A percentile compares a stretch with the other conserved stretches of the same genome.
Conservation (phyloP, 2,888 invertebrate species). For the Xestia rhomboidea region DNA sequence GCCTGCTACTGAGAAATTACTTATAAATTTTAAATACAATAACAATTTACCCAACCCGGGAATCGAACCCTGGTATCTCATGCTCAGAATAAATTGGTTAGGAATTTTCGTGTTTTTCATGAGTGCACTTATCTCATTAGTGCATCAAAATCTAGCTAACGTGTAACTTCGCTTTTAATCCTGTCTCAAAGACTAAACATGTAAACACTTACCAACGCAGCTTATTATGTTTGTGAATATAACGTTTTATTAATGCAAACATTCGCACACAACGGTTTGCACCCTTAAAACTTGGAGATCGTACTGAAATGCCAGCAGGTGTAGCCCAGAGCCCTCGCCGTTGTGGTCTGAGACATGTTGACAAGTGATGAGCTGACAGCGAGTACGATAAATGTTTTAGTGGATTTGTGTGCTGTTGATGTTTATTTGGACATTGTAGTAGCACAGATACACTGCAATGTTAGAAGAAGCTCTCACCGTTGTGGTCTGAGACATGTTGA, state of each 20-base stretch:
- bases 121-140: neutral
- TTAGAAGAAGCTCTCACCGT: constrained; percentile 48
- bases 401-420: neutral
- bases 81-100: neutral
- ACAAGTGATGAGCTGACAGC: constrained; percentile 58
- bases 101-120: neutral
- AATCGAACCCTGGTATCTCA: too few species aligned
- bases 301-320: constrained; percentile 73
- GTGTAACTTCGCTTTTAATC: neutral
- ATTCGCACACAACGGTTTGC: constrained; percentile 33
- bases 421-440: neutral
- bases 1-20: too few species aligned
- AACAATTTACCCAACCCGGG: too few species aligned
- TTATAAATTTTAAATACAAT: too few species aligned
- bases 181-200: neutral
- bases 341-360: constrained; percentile 64
- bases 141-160: neutral
- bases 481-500: constrained; percentile 63
- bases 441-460: neutral
- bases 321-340: constrained; percentile 62
- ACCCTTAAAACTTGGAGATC: constrained; percentile 61
- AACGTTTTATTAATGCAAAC: constrained; percentile 31
- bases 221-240: constrained; percentile 1
- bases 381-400: constrained; percentile 13
- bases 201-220: neutral